Percentiles rank a stretch among this genome's conserved stretches.
phyloP scores from a whole-genome alignment of 2,113 vertebrate species.

The Heliornis fulica region DNA sequence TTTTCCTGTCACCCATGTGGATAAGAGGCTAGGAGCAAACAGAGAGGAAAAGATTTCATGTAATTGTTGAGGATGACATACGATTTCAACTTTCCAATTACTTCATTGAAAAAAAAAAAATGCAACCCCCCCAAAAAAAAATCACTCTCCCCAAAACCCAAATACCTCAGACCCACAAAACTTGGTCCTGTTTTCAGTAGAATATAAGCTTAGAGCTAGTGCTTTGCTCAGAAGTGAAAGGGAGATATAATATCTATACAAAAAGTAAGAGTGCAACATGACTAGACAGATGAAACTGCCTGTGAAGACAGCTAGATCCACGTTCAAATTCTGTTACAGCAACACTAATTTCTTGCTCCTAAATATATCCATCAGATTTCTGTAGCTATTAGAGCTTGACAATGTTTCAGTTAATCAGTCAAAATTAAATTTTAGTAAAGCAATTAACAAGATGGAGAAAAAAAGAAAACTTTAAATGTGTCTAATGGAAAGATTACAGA shows the following conservation, averaged over 20 bases:
- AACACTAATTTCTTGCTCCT: neutral
- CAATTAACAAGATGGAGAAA: neutral
- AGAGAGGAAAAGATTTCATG: neutral
- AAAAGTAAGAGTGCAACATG: neutral
- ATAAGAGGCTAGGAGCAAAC: neutral
- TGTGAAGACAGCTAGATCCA: neutral
- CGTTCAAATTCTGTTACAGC: neutral
- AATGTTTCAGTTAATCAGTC: neutral
- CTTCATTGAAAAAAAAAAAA: neutral
- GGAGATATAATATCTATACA: neutral
- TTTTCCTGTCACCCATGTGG: neutral
- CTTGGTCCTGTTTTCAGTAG: neutral
- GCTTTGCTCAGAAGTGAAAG: neutral
- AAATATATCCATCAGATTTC: neutral
- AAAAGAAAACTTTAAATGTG: neutral
- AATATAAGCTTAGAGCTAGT: neutral
- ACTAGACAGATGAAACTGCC: neutral
- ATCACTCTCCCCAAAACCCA: too few species aligned
- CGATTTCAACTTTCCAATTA: neutral
- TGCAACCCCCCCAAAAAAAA: too few species aligned
- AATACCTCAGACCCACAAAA: neutral
- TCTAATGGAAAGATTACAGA: neutral
- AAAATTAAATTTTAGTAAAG: neutral
- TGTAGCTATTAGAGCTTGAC: neutral
- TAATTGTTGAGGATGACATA: neutral